Conservation (phyloP, 2,797 vertebrate species). For the Tamandua tetradactyla region DNA sequence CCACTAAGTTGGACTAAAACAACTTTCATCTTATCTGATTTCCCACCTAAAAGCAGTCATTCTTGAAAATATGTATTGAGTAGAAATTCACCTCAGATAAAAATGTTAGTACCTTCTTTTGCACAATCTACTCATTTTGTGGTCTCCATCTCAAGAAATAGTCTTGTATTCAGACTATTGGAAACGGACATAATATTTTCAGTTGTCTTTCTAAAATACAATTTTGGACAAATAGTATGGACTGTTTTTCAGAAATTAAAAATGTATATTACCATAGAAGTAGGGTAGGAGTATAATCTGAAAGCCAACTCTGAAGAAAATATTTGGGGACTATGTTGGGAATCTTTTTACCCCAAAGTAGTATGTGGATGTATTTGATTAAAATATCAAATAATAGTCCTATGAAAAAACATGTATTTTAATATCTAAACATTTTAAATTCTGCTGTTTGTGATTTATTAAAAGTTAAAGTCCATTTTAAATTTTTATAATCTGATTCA, state of each 20-base stretch:
- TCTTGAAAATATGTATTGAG: background rate
- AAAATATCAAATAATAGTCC: background rate
- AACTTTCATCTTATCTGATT: background rate
- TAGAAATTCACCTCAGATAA: background rate
- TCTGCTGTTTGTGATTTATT: slow-evolving; percentile 17
- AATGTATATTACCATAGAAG: background rate
- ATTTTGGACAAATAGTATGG: background rate
- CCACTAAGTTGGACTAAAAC: background rate
- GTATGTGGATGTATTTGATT: background rate
- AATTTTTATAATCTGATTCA: background rate
- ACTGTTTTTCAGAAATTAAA: slow-evolving; percentile 51
- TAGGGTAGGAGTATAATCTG: slow-evolving; percentile 4
- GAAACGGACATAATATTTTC: slow-evolving; percentile 20
- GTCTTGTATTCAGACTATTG: background rate
- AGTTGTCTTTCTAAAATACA: background rate
- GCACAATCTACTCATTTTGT: background rate
- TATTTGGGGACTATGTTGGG: background rate
- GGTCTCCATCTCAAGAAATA: background rate
- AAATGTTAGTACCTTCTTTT: slow-evolving; percentile 27
- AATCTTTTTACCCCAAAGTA: slow-evolving; percentile 35
- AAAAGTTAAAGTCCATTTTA: slow-evolving; percentile 46
- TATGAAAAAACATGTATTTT: background rate
- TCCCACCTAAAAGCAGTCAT: background rate
- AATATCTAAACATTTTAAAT: background rate
- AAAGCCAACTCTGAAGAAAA: slow-evolving; percentile 4